phyloP scores from a whole-genome alignment of 2,113 vertebrate genomes.

The Xenopus laevis region DNA sequence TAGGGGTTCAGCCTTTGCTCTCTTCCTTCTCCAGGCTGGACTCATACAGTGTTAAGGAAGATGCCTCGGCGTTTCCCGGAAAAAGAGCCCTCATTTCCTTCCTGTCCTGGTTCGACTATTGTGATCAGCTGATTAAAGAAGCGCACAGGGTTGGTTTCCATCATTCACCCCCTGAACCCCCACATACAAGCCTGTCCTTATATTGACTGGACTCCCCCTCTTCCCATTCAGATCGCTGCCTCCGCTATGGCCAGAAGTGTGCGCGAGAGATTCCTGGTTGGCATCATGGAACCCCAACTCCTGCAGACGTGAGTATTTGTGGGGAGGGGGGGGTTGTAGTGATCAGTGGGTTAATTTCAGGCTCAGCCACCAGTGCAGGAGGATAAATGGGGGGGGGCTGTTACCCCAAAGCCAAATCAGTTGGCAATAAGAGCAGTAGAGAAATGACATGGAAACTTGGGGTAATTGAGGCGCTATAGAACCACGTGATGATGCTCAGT shows the following conservation, averaged over 20 bases:
- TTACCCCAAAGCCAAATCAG: background rate
- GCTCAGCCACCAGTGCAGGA: too few species aligned
- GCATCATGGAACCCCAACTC: constrained; percentile 91
- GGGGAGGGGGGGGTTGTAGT: too few species aligned
- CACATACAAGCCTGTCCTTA: too few species aligned
- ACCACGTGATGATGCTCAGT: too few species aligned
- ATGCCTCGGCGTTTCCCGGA: constrained; percentile 86
- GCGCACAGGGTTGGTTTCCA: constrained; percentile 84
- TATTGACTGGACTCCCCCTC: too few species aligned
- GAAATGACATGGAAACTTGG: background rate
- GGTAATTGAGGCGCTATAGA: too few species aligned
- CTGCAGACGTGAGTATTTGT: constrained; percentile 91
- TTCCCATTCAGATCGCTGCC: constrained; percentile 74
- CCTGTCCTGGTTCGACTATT: constrained; percentile 97
- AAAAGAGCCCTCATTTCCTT: constrained; percentile 96
- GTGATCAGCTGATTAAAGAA: constrained; percentile 98
- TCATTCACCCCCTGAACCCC: too few species aligned
- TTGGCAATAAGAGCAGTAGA: background rate
- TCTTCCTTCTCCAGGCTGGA: constrained; percentile 74
- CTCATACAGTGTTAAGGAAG: constrained; percentile 95
- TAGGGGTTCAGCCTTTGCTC: constrained; percentile 10
- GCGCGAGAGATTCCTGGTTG: constrained; percentile 83
- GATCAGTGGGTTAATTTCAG: too few species aligned
- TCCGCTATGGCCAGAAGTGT: constrained; percentile 84
- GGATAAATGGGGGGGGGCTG: background rate